Conservation (phyloP, 1,140 invertebrate genomes). For the Heliothis subflexa region DNA sequence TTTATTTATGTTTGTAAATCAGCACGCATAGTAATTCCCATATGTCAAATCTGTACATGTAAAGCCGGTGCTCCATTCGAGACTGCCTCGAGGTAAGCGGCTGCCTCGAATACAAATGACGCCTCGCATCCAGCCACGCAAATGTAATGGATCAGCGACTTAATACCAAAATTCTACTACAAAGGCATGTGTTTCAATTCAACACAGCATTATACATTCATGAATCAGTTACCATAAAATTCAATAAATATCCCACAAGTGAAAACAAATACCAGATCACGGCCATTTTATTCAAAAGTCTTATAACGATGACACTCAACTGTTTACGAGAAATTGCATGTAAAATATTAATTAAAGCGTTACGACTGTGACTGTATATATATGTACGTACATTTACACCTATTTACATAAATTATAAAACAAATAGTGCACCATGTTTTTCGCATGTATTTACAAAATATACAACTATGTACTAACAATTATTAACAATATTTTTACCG, state of each 20-base stretch:
- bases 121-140: conserved; percentile 3
- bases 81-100: conserved; percentile 29
- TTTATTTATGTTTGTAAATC: conserved; percentile 46
- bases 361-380: conserved; percentile 39
- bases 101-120: conserved; percentile 41
- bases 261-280: conserved; percentile 27
- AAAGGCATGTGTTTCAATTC: conserved; percentile 32
- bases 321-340: conserved; percentile 44
- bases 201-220: conserved; percentile 30
- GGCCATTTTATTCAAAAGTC: conserved; percentile 22
- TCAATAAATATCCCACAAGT: conserved; percentile 20
- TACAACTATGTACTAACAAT: conserved; percentile 77
- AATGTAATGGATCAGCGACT: conserved; percentile 41
- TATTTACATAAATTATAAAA: conserved; percentile 61
- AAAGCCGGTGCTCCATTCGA: conserved; percentile 40
- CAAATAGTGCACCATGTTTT: conserved; percentile 74
- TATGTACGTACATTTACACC: conserved; percentile 38
- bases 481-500: conserved; percentile 74
- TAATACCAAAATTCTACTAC: conserved; percentile 29
- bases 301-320: conserved; percentile 36
- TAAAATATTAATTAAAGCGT: conserved; percentile 42
- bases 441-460: conserved; percentile 78
- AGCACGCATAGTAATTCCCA: conserved; percentile 40
- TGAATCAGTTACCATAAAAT: conserved; percentile 10
- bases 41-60: conserved; percentile 41